A percentile compares a stretch with the other conserved stretches of the same genome.
phyloP scores from a whole-genome alignment of 2,113 vertebrate genomes.

The Zosterops pallidus region DNA sequence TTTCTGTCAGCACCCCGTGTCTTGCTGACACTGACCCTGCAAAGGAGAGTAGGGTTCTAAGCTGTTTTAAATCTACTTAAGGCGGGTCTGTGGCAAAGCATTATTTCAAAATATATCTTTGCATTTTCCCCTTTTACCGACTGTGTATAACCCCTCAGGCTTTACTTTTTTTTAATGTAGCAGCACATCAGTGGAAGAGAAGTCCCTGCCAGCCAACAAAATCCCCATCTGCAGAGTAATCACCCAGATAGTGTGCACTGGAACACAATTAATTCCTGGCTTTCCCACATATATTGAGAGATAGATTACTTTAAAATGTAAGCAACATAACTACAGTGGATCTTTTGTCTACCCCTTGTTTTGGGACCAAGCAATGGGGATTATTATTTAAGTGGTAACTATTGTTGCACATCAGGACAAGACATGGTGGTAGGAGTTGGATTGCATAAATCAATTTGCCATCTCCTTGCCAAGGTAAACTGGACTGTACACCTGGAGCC shows the following conservation, averaged over 20 bases:
- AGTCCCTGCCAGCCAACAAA: neutral
- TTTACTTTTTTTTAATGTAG: neutral
- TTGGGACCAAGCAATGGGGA: neutral
- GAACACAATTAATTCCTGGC: neutral
- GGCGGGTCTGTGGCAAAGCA: neutral
- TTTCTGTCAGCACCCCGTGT: neutral
- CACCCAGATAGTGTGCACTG: neutral
- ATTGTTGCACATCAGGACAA: neutral
- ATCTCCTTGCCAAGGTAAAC: neutral
- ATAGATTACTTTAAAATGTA: neutral
- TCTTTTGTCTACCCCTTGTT: neutral
- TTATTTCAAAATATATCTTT: neutral
- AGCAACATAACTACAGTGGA: neutral
- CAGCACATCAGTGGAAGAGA: neutral
- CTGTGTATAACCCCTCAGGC: neutral
- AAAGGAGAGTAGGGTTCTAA: neutral
- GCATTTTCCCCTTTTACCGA: neutral
- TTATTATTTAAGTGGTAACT: neutral
- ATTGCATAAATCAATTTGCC: neutral
- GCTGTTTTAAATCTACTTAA: neutral
- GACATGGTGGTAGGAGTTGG: neutral
- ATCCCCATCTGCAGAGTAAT: neutral
- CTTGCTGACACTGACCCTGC: neutral
- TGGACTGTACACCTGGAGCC: neutral
- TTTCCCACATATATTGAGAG: neutral